Evolutionary conservation across 2,113 vertebrate genomes (phyloP), one percentile per base, ranked within the genome.

Genomic region (Piliocolobus tephrosceles): DNA sequence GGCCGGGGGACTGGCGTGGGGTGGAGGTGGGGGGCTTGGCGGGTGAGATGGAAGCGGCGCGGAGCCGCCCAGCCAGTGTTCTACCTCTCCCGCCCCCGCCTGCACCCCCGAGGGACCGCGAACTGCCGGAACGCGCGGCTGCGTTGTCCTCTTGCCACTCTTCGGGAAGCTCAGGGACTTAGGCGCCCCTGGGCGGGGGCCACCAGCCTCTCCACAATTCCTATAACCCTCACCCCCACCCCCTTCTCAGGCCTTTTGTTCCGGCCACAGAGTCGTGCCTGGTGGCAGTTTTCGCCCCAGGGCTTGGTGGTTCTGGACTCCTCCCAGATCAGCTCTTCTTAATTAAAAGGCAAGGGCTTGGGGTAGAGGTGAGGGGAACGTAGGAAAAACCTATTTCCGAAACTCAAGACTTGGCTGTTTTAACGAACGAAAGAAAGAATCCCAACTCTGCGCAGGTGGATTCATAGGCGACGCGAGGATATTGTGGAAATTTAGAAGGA

Each of bases 201-300:
- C 79, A 70, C 68, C 70, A 3, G 58, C 81, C 89, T 94, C 58
- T 45, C 86, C 66, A 61, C 72, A 40, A 40, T 82, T 61, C 52
- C 22, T 2, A 17, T 52, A 13, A 35, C 55, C 83, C 55, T 72
- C 86, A 18, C 47, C 70, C 75, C 94, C 83, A 66, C 83, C 75
- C 95, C 35, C 35, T 88, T 58, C 91, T 38, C 32, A 12, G 81
- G 85, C 94, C 91, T 91, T 98, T 98, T 98, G 98, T 98, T 98
- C 70, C 52, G 32, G 79, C 79, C 40, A 70, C 47, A 0, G 23
- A 96, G 88, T 61, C 13, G 0, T 12, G 85, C 78, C 27, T 3
- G 10, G 5, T 17, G 78, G 58, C 92, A 80, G 81, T 88, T 91
- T 75, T 91, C 82, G 32, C 58, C 93, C 80, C 86, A 8, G 66